Evolutionary conservation across 1,140 invertebrate species (phyloP).

Genomic region (Aphelenchoides avenae): DNA sequence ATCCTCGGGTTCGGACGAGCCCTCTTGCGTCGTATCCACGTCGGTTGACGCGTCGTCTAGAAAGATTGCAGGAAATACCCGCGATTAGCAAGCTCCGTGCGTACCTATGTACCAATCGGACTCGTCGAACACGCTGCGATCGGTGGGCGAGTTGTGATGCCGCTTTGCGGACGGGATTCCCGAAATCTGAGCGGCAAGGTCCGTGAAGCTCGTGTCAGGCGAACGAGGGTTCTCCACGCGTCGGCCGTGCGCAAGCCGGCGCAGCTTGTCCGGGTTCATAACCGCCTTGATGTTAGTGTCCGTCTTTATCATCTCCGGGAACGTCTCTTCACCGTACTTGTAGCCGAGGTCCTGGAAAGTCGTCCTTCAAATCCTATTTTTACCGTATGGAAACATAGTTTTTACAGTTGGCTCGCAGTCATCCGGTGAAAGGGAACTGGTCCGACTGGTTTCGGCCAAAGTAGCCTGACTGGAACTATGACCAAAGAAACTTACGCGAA

Average conservation of each 20-base stretch:
- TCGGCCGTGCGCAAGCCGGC: slow-evolving; percentile 11
- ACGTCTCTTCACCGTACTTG: slow-evolving; percentile 44
- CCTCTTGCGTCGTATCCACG: slow-evolving; percentile 8
- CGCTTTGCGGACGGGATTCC: slow-evolving; percentile 44
- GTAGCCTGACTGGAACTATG: not conserved
- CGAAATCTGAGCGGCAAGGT: slow-evolving; percentile 55
- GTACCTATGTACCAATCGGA: slow-evolving; percentile 21
- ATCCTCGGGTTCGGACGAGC: slow-evolving; percentile 9
- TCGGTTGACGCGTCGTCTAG: not conserved
- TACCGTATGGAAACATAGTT: no score
- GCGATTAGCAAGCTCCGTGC: not conserved
- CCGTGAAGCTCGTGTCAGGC: slow-evolving; percentile 55
- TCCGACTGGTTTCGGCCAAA: no score
- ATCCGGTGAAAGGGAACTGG: no score
- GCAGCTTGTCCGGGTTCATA: slow-evolving; percentile 43
- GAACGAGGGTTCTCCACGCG: slow-evolving; percentile 10
- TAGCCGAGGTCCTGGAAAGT: slow-evolving; percentile 46
- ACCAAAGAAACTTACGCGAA: slow-evolving; percentile 62
- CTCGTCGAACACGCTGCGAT: slow-evolving; percentile 22
- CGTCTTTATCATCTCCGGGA: slow-evolving; percentile 46
- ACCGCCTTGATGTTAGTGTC: slow-evolving; percentile 45
- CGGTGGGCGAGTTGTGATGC: slow-evolving; percentile 14
- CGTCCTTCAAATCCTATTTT: no score
- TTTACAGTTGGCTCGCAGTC: no score
- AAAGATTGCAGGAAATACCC: not conserved